A percentile compares a stretch with the other conserved stretches of the same genome.
phyloP scores from a whole-genome alignment of 2,113 vertebrate genomes.

The Channa maculata region DNA sequence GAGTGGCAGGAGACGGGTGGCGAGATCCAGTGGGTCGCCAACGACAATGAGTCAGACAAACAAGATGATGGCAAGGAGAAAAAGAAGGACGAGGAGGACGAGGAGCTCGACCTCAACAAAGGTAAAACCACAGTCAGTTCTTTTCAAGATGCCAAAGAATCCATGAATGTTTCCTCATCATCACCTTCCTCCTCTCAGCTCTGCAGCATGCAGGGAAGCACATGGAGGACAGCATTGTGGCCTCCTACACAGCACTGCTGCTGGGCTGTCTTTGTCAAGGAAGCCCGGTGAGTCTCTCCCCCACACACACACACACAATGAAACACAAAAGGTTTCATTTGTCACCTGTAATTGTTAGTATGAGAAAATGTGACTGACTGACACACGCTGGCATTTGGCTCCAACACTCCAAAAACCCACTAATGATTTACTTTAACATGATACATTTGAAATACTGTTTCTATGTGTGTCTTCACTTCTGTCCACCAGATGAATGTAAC shows the following conservation, averaged over 20 bases:
- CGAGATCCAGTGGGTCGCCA: slow-evolving; percentile 96
- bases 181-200: slow-evolving; percentile 78
- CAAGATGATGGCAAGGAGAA: slow-evolving; percentile 79
- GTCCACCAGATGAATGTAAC: slow-evolving; percentile 92
- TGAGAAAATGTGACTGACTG: too few relatives aligned
- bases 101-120: slow-evolving; percentile 98
- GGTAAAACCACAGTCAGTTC: slow-evolving; percentile 63
- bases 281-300: slow-evolving; percentile 88
- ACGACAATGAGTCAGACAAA: slow-evolving; percentile 83
- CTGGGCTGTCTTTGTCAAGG: slow-evolving; percentile 98
- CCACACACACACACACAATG: slow-evolving; percentile 12
- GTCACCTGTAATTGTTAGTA: too few relatives aligned
- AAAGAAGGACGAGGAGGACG: slow-evolving; percentile 88
- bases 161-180: not conserved
- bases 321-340: not conserved
- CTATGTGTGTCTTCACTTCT: not conserved
- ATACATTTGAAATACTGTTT: not conserved
- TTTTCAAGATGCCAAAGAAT: not conserved
- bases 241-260: slow-evolving; percentile 97
- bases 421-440: too few relatives aligned
- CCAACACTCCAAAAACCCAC: too few relatives aligned
- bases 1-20: slow-evolving; percentile 96
- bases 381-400: not conserved
- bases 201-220: slow-evolving; percentile 99
- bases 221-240: slow-evolving; percentile 99